A percentile compares a stretch with the other conserved stretches of the same genome.
phyloP scores from a whole-genome alignment of 2,797 vertebrate genomes.

The Tapera naevia region DNA sequence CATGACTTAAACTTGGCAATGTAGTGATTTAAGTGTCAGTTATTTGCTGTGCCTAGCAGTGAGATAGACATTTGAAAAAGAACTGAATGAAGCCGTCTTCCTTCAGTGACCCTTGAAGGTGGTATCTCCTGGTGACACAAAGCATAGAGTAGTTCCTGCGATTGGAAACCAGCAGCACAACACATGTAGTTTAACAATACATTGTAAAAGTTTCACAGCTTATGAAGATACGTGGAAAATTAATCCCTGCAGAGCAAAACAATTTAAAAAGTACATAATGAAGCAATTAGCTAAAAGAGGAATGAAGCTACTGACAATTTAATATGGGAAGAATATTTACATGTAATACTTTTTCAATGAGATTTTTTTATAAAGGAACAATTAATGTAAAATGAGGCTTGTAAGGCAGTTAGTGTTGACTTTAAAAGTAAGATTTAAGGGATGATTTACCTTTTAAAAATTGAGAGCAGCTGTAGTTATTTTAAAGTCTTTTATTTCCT shows the following conservation, averaged over 20 bases:
- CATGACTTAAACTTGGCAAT: background rate
- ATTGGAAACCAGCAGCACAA: background rate
- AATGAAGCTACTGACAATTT: background rate
- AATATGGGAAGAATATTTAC: slow-evolving; percentile 15
- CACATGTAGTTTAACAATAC: background rate
- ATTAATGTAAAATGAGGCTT: slow-evolving; percentile 12
- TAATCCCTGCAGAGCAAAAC: slow-evolving; percentile 69
- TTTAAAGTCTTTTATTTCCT: background rate
- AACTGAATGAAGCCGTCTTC: background rate
- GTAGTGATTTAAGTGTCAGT: background rate
- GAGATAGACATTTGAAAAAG: background rate
- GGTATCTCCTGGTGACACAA: background rate
- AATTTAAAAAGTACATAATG: slow-evolving; percentile 62
- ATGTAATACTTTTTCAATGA: slow-evolving; percentile 1
- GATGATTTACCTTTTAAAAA: slow-evolving; percentile 51
- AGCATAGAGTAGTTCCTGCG: background rate
- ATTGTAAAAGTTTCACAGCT: slow-evolving; percentile 45
- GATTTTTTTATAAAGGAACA: background rate
- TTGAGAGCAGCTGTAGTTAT: background rate
- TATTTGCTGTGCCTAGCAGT: background rate
- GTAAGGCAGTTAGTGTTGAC: slow-evolving; percentile 13
- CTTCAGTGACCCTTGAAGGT: background rate
- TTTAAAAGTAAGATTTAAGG: slow-evolving; percentile 33
- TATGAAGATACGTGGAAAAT: slow-evolving; percentile 54
- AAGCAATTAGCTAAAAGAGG: slow-evolving; percentile 59